Evolutionary conservation across 1,140 invertebrate species (phyloP).

Genomic region (Notospermus geniculatus): DNA sequence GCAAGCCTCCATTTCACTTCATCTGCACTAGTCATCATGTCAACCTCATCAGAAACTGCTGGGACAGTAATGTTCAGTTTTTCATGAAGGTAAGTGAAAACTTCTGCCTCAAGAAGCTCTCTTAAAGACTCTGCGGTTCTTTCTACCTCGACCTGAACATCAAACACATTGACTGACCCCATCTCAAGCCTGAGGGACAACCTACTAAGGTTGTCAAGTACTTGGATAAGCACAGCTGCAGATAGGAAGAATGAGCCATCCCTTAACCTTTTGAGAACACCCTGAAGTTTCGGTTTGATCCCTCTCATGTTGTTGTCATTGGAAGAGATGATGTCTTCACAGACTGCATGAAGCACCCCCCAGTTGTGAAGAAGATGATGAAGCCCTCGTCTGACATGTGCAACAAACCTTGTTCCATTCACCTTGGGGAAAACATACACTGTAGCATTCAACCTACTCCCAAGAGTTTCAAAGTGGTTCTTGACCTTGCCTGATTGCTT

Average conservation of each 20-base stretch:
- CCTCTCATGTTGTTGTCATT: no score
- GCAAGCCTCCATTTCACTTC: background rate
- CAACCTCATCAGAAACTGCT: background rate
- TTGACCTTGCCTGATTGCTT: background rate
- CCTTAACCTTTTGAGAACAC: background rate
- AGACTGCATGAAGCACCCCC: background rate
- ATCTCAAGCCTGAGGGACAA: background rate
- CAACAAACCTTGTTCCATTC: background rate
- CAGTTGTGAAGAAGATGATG: background rate
- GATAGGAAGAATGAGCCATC: background rate
- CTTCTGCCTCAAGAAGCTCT: background rate
- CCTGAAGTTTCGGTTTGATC: background rate
- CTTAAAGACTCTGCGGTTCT: background rate
- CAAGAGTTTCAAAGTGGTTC: background rate
- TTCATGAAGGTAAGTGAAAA: background rate
- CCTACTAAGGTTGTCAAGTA: background rate
- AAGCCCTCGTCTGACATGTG: background rate
- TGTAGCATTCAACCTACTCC: background rate
- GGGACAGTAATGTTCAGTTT: background rate
- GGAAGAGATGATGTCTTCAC: no score
- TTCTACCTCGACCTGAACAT: background rate
- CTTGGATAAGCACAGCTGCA: background rate
- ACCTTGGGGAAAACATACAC: background rate
- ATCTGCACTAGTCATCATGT: background rate
- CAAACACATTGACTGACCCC: background rate